phyloP scores from a whole-genome alignment of 2,797 vertebrate species.

The Coilia nasus region DNA sequence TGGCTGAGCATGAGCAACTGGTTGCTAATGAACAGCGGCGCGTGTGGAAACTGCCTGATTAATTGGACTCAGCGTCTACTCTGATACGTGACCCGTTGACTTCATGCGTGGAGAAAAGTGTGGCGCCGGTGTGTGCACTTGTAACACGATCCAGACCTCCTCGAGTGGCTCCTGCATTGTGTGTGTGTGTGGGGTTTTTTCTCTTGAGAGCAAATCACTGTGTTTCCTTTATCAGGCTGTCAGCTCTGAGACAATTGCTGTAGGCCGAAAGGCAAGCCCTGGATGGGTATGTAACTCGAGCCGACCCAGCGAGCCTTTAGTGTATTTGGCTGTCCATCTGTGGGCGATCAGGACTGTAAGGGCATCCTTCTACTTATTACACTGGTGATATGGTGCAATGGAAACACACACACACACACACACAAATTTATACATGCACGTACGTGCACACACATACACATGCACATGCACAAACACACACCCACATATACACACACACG shows the following conservation, averaged over 20 bases:
- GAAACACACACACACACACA: background rate
- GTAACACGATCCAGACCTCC: constrained; percentile 48
- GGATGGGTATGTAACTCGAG: background rate
- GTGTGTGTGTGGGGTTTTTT: constrained; percentile 32
- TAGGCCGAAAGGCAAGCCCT: constrained; percentile 42
- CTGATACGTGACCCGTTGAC: constrained; percentile 45
- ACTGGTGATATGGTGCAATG: background rate
- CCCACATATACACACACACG: background rate
- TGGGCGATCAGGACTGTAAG: background rate
- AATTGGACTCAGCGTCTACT: constrained; percentile 48
- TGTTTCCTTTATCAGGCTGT: constrained; percentile 52
- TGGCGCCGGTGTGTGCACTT: constrained; percentile 30
- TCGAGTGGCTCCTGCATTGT: constrained; percentile 10
- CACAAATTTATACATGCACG: no score
- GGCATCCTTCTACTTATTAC: background rate
- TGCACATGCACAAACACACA: background rate
- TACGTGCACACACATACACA: background rate
- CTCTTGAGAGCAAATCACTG: constrained; percentile 45
- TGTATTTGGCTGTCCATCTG: background rate
- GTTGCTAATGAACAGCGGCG: background rate
- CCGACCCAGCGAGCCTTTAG: background rate
- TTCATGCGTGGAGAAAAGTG: constrained; percentile 38
- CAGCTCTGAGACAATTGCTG: constrained; percentile 44
- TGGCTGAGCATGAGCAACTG: background rate
- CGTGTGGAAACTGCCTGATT: constrained; percentile 37